A percentile compares a stretch with the other conserved stretches of the same genome.
Conservation (phyloP, 2,797 vertebrate genomes). For the Falco columbarius region DNA sequence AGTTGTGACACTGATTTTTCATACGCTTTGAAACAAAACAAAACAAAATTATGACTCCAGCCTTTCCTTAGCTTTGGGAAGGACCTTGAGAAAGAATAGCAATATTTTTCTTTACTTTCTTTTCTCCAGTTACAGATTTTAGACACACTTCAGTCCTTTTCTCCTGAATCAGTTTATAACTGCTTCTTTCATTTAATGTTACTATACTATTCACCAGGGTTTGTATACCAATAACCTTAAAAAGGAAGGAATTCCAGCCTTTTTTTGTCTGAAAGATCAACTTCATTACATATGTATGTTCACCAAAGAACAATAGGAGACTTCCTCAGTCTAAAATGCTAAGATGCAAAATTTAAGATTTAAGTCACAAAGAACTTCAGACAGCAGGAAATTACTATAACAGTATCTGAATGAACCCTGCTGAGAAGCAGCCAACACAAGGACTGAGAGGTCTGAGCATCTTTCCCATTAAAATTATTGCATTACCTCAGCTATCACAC, state of each 20-base stretch:
- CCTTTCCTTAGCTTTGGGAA: background rate
- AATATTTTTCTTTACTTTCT: background rate
- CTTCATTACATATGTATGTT: background rate
- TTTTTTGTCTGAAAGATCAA: background rate
- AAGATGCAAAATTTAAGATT: background rate
- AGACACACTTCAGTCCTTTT: background rate
- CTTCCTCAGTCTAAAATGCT: background rate
- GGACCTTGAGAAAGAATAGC: background rate
- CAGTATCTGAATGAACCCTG: background rate
- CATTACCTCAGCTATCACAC: background rate
- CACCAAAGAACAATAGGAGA: background rate
- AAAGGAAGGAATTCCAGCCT: background rate
- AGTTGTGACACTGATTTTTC: background rate
- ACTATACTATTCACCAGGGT: background rate
- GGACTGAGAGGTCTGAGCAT: background rate
- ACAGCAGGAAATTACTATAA: background rate
- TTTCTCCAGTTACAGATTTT: background rate
- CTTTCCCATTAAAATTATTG: conserved; percentile 4
- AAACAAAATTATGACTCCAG: background rate
- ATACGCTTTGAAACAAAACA: background rate
- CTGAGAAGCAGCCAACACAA: background rate
- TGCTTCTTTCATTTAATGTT: background rate
- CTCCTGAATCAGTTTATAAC: background rate
- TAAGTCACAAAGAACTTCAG: background rate
- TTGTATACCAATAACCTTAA: background rate